Conservation (phyloP, 2,113 vertebrate genomes). For the Tychaedon coryphoeus region DNA sequence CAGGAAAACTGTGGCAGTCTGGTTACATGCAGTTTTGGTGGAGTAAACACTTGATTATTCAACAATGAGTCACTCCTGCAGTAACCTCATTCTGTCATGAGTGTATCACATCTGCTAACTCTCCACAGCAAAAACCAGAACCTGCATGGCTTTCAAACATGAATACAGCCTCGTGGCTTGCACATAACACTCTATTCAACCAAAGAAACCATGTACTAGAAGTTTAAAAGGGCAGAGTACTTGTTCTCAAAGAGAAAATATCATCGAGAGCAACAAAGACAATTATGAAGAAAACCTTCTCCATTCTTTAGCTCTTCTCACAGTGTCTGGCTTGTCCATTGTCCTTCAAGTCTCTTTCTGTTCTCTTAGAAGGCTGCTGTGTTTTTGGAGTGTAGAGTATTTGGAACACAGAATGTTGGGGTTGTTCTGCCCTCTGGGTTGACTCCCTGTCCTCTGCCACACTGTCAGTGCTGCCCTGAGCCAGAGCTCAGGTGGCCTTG, state of each 20-base stretch:
- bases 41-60: conserved; percentile 69
- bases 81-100: conserved; percentile 72
- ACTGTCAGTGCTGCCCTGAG: neutral
- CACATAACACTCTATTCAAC: conserved; percentile 8
- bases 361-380: neutral
- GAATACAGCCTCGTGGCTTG: neutral
- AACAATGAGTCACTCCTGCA: conserved; percentile 66
- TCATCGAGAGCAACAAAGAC: neutral
- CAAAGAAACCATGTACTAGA: neutral
- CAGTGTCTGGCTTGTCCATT: neutral
- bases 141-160: neutral
- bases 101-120: conserved; percentile 54
- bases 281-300: neutral
- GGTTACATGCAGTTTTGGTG: conserved; percentile 46
- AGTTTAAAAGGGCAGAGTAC: neutral
- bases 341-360: neutral
- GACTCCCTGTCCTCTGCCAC: neutral
- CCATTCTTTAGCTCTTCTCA: neutral
- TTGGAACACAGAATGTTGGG: neutral
- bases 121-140: conserved; percentile 40
- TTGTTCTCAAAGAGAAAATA: conserved; percentile 21
- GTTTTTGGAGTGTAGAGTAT: neutral
- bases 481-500: neutral
- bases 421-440: neutral
- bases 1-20: conserved; percentile 44